Evolutionary conservation across 2,113 vertebrate genomes (phyloP).

Genomic region (Micronisus gabar): DNA sequence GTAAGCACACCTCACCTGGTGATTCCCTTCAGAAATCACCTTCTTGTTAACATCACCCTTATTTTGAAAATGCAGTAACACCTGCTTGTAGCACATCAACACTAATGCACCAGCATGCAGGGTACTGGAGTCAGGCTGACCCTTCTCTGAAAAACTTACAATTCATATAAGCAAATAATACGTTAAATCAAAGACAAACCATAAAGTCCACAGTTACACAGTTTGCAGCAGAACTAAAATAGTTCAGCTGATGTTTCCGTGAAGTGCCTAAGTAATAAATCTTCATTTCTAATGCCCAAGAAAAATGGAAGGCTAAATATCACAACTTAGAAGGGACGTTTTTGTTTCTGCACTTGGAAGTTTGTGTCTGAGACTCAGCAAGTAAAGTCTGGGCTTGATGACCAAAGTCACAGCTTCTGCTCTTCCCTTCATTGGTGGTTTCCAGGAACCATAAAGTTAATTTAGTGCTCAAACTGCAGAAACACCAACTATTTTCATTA

Average conservation of each 20-base stretch:
- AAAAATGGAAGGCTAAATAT: background rate
- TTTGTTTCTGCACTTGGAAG: background rate
- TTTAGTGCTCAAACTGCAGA: background rate
- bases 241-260: background rate
- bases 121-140: background rate
- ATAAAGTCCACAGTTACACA: background rate
- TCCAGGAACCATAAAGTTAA: background rate
- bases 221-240: background rate
- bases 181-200: background rate
- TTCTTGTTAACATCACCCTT: background rate
- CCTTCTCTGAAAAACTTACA: background rate
- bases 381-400: background rate
- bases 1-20: background rate
- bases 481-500: background rate
- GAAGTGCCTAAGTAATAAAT: background rate
- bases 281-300: background rate
- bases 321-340: background rate
- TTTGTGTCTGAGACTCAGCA: background rate
- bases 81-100: background rate
- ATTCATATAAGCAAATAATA: background rate
- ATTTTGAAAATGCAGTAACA: background rate
- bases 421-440: background rate
- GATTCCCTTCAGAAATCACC: background rate
- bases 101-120: background rate
- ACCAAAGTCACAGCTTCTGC: background rate